A percentile compares a stretch with the other conserved stretches of the same genome.
Evolutionary conservation across 2,797 vertebrate genomes (phyloP).

Genomic region (Gambusia yucatana): DNA sequence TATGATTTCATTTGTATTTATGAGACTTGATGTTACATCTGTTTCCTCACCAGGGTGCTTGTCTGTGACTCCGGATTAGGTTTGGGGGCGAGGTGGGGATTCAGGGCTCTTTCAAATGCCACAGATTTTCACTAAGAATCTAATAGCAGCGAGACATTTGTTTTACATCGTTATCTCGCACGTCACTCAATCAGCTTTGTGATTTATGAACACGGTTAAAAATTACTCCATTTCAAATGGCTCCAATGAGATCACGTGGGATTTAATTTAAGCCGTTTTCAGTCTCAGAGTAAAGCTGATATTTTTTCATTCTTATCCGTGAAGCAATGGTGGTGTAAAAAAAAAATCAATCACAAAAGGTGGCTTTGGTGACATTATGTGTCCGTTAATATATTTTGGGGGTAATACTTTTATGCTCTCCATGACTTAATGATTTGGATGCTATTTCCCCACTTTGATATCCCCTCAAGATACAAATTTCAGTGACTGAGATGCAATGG

Average conservation of each 20-base stretch:
- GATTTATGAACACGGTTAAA: constrained; percentile 7
- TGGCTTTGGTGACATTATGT: neutral
- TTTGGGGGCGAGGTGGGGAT: neutral
- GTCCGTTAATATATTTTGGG: neutral
- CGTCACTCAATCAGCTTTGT: neutral
- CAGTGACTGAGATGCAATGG: neutral
- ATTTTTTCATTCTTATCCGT: neutral
- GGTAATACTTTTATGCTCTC: neutral
- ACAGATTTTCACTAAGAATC: neutral
- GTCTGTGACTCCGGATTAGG: neutral
- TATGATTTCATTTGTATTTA: neutral
- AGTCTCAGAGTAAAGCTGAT: neutral
- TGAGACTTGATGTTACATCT: neutral
- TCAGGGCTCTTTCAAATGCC: neutral
- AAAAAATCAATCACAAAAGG: neutral
- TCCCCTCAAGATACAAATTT: neutral
- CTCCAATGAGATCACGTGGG: neutral
- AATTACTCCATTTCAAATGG: constrained; percentile 28
- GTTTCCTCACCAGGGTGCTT: neutral
- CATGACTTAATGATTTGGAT: neutral
- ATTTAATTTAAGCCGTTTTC: neutral
- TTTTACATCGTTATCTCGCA: constrained; percentile 3
- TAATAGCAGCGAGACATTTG: neutral
- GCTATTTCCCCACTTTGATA: neutral
- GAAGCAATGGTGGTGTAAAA: neutral